Percentiles rank a stretch among this genome's conserved stretches.
These are phyloP conservation scores for Sinocyclocheilus anshuiensis DNA, from an alignment of 2,113 vertebrate genomes.

Conservation along the genomic window DNA sequence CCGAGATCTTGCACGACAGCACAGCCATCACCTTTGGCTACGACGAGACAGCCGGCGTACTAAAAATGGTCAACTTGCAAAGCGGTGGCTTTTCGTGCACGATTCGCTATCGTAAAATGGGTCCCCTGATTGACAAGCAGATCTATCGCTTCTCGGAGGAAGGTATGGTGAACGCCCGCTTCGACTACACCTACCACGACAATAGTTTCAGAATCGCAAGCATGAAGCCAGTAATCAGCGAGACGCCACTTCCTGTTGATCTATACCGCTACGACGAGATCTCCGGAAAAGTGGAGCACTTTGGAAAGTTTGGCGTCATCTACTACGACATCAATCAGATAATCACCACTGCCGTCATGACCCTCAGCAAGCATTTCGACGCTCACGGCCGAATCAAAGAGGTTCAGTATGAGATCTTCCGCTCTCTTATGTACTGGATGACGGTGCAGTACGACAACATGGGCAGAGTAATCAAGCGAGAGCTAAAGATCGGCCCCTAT, in stretches of 20 bases:
- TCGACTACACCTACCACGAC: slow-evolving; percentile 97
- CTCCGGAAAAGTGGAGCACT: slow-evolving; percentile 98
- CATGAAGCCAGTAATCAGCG: slow-evolving; percentile 97
- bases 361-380: slow-evolving; percentile 97
- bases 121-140: slow-evolving; percentile 95
- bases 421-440: slow-evolving; percentile 99
- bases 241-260: slow-evolving; percentile 95
- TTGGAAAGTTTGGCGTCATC: slow-evolving; percentile 98
- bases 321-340: slow-evolving; percentile 99
- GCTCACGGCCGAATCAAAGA: slow-evolving; percentile 98
- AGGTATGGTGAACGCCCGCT: slow-evolving; percentile 97
- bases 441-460: slow-evolving; percentile 98
- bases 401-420: slow-evolving; percentile 98
- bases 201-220: slow-evolving; percentile 98
- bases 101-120: slow-evolving; percentile 95
- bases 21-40: slow-evolving; percentile 95
- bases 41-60: slow-evolving; percentile 92
- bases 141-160: slow-evolving; percentile 98
- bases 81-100: slow-evolving; percentile 97
- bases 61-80: slow-evolving; percentile 98
- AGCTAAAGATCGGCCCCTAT: slow-evolving; percentile 97
- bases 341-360: slow-evolving; percentile 98
- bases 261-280: slow-evolving; percentile 98
- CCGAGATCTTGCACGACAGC: slow-evolving; percentile 94
- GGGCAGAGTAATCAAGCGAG: slow-evolving; percentile 94